Evolutionary conservation across 2,888 invertebrate genomes (phyloP).

Genomic region (Hololepta plana): DNA sequence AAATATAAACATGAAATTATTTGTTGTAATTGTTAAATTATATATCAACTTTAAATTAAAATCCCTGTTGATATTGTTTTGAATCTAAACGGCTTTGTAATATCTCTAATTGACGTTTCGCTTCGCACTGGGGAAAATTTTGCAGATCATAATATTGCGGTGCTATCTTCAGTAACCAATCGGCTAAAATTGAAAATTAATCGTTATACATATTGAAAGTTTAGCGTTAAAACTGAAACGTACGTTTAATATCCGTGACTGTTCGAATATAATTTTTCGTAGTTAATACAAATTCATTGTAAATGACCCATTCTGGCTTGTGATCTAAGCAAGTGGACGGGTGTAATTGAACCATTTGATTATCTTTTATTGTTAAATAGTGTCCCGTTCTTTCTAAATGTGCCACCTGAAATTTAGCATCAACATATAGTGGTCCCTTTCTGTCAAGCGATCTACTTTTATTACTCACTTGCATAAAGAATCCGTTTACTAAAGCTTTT

Average conservation of each 20-base stretch:
- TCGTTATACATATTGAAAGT: neutral
- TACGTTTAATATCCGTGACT: slow-evolving; percentile 97
- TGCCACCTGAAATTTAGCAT: slow-evolving; percentile 46
- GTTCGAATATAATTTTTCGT: slow-evolving; percentile 99
- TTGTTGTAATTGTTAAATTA: too few species aligned
- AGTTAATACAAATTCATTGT: slow-evolving; percentile 98
- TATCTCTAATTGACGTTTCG: slow-evolving; percentile 77
- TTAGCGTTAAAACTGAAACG: neutral
- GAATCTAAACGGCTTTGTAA: slow-evolving; percentile 75
- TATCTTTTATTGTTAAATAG: slow-evolving; percentile 97
- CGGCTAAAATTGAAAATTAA: slow-evolving; percentile 37
- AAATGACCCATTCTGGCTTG: slow-evolving; percentile 99
- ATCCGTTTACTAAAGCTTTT: slow-evolving; percentile 94
- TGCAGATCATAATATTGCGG: slow-evolving; percentile 97
- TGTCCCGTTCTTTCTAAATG: slow-evolving; percentile 96
- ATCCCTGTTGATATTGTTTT: slow-evolving; percentile 75
- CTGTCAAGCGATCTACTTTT: too few species aligned
- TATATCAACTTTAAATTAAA: slow-evolving; percentile 32
- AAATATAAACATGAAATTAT: too few species aligned
- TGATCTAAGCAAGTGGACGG: slow-evolving; percentile 98
- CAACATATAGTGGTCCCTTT: neutral
- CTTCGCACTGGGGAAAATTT: slow-evolving; percentile 97
- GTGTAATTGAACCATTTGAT: slow-evolving; percentile 96
- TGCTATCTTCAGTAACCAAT: slow-evolving; percentile 87
- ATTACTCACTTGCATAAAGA: slow-evolving; percentile 88